Evolutionary conservation across 1,140 invertebrate genomes (phyloP).

Genomic region (Leguminivora glycinivorella): DNA sequence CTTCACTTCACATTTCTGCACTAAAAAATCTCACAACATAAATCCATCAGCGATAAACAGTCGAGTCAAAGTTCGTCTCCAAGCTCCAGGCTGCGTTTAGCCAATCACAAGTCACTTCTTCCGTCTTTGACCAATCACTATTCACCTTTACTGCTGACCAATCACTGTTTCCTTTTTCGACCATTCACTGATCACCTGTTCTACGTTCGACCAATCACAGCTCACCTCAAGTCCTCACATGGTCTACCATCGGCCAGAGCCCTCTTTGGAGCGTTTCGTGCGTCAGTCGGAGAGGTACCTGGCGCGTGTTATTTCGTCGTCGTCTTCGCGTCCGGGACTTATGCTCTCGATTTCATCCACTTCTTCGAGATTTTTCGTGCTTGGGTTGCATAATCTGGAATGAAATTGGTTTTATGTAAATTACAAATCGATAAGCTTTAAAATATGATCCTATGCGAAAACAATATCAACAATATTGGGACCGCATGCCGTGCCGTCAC

Average conservation of each 20-base stretch:
- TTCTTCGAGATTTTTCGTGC: constrained; percentile 76
- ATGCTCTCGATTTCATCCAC: constrained; percentile 74
- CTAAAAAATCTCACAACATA: background rate
- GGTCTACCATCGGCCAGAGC: background rate
- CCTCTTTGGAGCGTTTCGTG: constrained; percentile 36
- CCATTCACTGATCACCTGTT: no score
- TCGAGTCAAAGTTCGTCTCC: background rate
- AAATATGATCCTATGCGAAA: no score
- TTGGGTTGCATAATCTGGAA: constrained; percentile 78
- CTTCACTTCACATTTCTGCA: background rate
- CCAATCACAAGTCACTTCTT: background rate
- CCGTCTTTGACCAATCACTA: no score
- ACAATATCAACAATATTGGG: no score
- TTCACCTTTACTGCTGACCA: no score
- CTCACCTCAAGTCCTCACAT: background rate
- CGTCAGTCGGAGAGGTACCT: constrained; percentile 66
- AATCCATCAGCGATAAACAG: background rate
- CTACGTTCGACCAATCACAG: background rate
- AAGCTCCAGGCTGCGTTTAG: background rate
- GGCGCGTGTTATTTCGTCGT: constrained; percentile 45
- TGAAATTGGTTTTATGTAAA: no score
- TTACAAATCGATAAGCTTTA: no score
- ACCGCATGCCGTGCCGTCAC: no score
- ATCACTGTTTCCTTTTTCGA: no score
- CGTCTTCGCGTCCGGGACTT: constrained; percentile 61